A percentile compares a stretch with the other conserved stretches of the same genome.
phyloP scores from a whole-genome alignment of 2,888 invertebrate species.

The Nebria salina region DNA sequence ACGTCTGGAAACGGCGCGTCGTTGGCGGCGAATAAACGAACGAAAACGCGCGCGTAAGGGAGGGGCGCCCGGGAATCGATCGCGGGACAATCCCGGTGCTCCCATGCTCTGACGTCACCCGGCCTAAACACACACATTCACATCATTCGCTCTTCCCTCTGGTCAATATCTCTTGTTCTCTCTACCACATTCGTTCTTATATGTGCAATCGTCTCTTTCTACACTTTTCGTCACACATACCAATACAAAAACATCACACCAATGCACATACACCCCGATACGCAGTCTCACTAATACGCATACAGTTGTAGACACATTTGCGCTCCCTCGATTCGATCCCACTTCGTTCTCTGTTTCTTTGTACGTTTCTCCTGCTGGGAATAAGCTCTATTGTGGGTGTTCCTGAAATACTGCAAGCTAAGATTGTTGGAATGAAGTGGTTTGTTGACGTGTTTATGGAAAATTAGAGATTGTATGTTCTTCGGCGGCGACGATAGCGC shows the following conservation, averaged over 20 bases:
- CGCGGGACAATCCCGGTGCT: constrained; percentile 44
- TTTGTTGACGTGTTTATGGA: constrained; percentile 44
- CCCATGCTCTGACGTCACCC: constrained; percentile 30
- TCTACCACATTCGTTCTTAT: not conserved
- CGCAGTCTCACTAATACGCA: constrained; percentile 6
- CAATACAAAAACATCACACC: constrained; percentile 5
- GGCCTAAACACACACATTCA: constrained; percentile 39
- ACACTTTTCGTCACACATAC: constrained; percentile 1
- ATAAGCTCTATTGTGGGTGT: not conserved
- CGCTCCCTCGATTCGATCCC: constrained; percentile 35
- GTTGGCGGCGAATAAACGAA: constrained; percentile 6
- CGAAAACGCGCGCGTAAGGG: constrained; percentile 25
- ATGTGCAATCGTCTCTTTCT: not conserved
- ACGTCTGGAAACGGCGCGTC: constrained; percentile 3
- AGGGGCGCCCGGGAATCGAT: constrained; percentile 46
- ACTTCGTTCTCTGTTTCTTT: constrained; percentile 25
- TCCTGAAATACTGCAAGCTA: constrained; percentile 4
- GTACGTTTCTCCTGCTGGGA: not conserved
- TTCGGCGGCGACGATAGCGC: not conserved
- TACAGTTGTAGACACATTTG: constrained; percentile 31
- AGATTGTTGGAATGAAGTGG: constrained; percentile 24
- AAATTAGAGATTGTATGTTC: constrained; percentile 31
- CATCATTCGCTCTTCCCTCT: constrained; percentile 25
- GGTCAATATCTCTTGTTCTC: constrained; percentile 3
- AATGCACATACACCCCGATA: not conserved